Evolutionary conservation across 2,888 invertebrate genomes (phyloP), one percentile per base, ranked within the genome.

Genomic region (Bombyx huttoni): DNA sequence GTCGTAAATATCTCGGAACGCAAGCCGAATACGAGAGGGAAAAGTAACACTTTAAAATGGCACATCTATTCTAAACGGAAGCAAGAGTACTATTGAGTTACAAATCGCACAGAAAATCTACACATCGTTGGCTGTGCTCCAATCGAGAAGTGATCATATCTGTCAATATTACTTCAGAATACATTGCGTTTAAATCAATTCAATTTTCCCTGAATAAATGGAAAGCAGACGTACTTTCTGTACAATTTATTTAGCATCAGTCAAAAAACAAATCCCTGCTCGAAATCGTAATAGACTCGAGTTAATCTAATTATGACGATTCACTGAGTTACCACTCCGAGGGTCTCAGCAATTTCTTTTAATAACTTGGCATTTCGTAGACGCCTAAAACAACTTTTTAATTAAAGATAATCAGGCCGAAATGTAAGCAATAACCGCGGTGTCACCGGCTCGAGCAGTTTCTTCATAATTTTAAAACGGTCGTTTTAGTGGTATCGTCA

Each of bases 141-240:
- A 89, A 86, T 81, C 68, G 77, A 75, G 77, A 82, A 83, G 81
- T 81, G 85, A 87, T 86, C 87, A 87, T 88, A 87, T 86, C 81
- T 87, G 89, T 89, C 87, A 88, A 87, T 87, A 86, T 81, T 83
- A 78, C 75, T 81, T 72, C 78, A 78, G 72, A 70, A 75, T 75
- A 77, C 75, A 71, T 83, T 81, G 78, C 77, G 67, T 81, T 81
- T 78, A 74, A 75, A 74, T 62, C 67, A 63, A 64, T 68, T 69
- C 57, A 64, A 63, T 59, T 63, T 64, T 62, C 58, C 53, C 60
- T 56, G 60, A 69, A 61, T 60, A 68, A 70, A 68, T 52, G 69
- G 58, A 59, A 60, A 53, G 55, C 56, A 61, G 62, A 69, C 61
- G 52, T 50, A 52, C 58, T 59, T 56, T 52, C 54, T 60, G 56